Base-by-base conservation (phyloP, 2,888 invertebrate genomes). In the Pristionchus japonicus region DNA sequence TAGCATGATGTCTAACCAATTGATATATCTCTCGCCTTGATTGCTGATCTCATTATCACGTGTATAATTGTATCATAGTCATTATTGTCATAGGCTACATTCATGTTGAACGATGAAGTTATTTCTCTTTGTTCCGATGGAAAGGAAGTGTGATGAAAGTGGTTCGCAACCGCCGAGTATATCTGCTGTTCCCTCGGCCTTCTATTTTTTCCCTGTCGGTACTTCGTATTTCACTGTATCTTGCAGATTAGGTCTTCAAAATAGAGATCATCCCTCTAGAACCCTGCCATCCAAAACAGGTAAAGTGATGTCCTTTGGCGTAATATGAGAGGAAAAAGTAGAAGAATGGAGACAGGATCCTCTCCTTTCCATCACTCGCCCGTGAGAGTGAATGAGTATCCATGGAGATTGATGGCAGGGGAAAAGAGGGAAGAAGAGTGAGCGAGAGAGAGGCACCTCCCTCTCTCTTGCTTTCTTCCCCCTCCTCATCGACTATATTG, bases 381-480 rank as follows among this genome's bases (percentile, higher is more conserved):
- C 27, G 40, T 31, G 85, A 49, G 49, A 43, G 85, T 47, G 27
- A 37, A 52, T 61, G 34, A 43, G 85, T 85, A 40, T 85, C 85
- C 85, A 85, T 85, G 85, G 85, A 85, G 85, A 85, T 85, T 57
- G 57, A 43, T 64, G 64, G 49, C 13, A 64, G 85, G 34, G 31
- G 27, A 27, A 52, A 31, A 34, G 20, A 20, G 11, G 23, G 40
- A 74, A 31, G 31, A 31, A 37, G 70, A 67, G 74, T 47, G 64
- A 67, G 64, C 17, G 70, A 67, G 74, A 77, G 77, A 70, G 70
- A 37, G 37, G 37, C 70, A 37, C 20, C 64, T 37, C 70, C 31
- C 70, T 9, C 70, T 20, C 37, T 20, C 70, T 11, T 31, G 11
- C 31, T 31, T 27, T 31, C 11, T 67, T 27, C 15, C 27, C 23